A percentile compares a stretch with the other conserved stretches of the same genome.
Conservation (phyloP, 1,140 invertebrate genomes). For the Dolichoris vasculosae region DNA sequence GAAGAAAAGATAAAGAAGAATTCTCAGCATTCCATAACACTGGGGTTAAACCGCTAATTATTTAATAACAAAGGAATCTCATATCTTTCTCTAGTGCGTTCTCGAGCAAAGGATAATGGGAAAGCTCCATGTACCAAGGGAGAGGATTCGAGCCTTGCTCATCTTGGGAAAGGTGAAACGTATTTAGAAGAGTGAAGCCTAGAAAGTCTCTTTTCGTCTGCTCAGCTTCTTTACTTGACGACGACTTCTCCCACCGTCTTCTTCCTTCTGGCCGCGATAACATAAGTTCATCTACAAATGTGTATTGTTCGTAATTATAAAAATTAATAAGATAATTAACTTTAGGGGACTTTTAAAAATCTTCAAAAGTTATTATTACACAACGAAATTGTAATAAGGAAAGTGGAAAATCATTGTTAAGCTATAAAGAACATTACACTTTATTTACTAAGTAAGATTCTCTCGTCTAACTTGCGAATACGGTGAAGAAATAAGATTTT, state of each 20-base stretch:
- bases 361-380: background rate
- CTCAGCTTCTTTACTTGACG: background rate
- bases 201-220: constrained; percentile 10
- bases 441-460: no score
- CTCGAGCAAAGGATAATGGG: background rate
- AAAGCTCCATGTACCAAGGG: background rate
- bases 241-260: background rate
- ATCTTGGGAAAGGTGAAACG: constrained; percentile 36
- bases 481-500: no score
- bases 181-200: constrained; percentile 17
- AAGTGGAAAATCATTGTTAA: no score
- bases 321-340: background rate
- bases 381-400: background rate
- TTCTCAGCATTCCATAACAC: background rate
- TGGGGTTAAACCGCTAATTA: constrained; percentile 30
- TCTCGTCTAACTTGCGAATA: no score
- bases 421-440: no score
- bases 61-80: background rate
- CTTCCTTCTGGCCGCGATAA: background rate
- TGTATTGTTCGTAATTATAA: background rate
- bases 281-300: background rate
- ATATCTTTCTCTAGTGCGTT: background rate
- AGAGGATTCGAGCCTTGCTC: background rate
- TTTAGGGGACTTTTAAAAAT: background rate
- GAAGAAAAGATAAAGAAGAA: background rate